Conservation (phyloP, 2,113 vertebrate genomes). For the Zosterops japonicus region DNA sequence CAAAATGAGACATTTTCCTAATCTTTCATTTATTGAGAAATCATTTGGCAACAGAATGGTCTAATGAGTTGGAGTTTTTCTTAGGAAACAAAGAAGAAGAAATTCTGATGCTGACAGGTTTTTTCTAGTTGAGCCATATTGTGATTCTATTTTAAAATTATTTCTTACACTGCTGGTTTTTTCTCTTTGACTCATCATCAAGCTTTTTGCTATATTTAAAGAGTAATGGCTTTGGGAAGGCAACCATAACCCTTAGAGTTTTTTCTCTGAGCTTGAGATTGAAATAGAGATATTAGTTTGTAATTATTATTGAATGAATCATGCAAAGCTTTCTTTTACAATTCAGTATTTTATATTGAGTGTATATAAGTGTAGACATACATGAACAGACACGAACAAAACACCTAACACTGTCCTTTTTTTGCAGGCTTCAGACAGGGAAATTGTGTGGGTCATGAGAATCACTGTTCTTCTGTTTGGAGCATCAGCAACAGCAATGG, state of each 20-base stretch:
- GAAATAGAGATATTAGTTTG: neutral
- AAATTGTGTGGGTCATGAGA: conserved; percentile 96
- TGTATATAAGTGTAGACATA: neutral
- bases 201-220: neutral
- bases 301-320: neutral
- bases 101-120: neutral
- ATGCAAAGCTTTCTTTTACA: neutral
- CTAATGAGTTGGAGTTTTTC: neutral
- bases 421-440: conserved; percentile 89
- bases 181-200: neutral
- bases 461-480: conserved; percentile 92
- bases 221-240: neutral
- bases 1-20: neutral
- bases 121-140: neutral
- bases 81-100: neutral
- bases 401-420: neutral
- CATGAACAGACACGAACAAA: neutral
- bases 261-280: neutral
- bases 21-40: neutral
- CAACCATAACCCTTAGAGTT: accelerated
- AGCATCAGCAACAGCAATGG: conserved; percentile 92
- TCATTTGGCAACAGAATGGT: neutral
- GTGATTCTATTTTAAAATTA: neutral
- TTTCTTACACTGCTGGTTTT: neutral
- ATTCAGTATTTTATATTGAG: neutral